Percentiles rank a stretch among this genome's conserved stretches.
phyloP scores from a whole-genome alignment of 64 coral and sea anemone species.

The Montipora sp. region DNA sequence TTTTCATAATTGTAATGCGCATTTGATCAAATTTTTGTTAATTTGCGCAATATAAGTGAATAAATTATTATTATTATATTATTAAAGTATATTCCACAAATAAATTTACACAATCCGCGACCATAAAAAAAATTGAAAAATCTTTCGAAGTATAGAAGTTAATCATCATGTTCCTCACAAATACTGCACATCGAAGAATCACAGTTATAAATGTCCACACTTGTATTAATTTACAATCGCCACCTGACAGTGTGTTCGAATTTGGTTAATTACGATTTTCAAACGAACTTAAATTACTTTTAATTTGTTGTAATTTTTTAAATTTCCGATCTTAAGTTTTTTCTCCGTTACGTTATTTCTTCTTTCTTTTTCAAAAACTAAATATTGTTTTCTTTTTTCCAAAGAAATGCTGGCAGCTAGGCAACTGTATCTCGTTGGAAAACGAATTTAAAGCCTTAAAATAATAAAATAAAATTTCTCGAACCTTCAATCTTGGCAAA shows the following conservation, averaged over 20 bases:
- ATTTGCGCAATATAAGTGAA: no score
- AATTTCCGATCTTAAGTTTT: no score
- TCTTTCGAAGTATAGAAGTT: not conserved
- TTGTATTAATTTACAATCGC: no score
- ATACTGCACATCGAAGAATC: not conserved
- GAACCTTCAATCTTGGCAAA: not conserved
- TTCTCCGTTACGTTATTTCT: no score
- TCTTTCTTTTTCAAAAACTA: no score
- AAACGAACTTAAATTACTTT: not conserved
- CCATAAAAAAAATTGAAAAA: not conserved
- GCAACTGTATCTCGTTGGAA: not conserved
- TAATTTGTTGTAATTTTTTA: not conserved
- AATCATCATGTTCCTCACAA: not conserved
- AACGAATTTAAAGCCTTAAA: not conserved
- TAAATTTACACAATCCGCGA: not conserved
- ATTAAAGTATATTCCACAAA: constrained; percentile 21
- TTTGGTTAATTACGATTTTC: not conserved
- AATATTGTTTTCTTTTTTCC: no score
- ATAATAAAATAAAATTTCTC: not conserved
- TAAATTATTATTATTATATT: no score
- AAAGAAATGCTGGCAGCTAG: not conserved
- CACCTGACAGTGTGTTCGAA: not conserved
- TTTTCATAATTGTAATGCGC: no score
- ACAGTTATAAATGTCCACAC: not conserved
- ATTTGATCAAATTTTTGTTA: no score